Percentiles rank a stretch among this genome's conserved stretches.
Conservation (phyloP, 2,888 invertebrate species). For the Cephus nigrinus region DNA sequence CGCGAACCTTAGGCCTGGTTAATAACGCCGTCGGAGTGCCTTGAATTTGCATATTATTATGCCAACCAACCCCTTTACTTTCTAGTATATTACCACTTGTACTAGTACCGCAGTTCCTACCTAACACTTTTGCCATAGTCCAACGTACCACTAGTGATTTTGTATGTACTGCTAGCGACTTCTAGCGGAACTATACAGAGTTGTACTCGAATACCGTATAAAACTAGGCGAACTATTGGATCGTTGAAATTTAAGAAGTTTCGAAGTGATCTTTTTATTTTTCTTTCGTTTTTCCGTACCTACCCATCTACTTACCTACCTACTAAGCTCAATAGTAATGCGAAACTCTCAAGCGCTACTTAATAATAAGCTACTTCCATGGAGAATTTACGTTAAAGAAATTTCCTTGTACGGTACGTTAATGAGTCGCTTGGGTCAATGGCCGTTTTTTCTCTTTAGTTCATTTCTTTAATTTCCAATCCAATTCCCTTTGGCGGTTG, state of each 20-base stretch:
- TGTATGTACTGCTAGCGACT: background rate
- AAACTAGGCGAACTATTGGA: background rate
- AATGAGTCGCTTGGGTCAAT: background rate
- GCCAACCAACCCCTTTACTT: background rate
- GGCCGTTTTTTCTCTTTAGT: background rate
- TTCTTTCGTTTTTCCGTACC: background rate
- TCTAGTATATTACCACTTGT: background rate
- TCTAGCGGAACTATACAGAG: background rate
- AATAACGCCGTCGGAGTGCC: slow-evolving; percentile 36
- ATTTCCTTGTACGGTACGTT: background rate
- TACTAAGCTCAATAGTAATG: background rate
- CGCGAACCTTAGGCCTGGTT: slow-evolving; percentile 35
- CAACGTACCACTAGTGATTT: too few relatives aligned
- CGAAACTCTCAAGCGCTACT: background rate
- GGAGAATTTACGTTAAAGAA: background rate
- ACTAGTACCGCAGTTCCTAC: background rate
- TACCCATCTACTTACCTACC: background rate
- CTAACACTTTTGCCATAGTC: background rate
- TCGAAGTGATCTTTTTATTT: background rate
- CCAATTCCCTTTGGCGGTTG: background rate
- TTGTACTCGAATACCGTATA: background rate
- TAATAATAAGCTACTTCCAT: background rate
- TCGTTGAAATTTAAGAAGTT: background rate
- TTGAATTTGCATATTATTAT: slow-evolving; percentile 34
- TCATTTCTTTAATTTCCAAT: background rate